These are phyloP conservation scores for Hirtodrosophila histrioides DNA, from an alignment of 2,888 invertebrate species.

Conservation along the genomic window DNA sequence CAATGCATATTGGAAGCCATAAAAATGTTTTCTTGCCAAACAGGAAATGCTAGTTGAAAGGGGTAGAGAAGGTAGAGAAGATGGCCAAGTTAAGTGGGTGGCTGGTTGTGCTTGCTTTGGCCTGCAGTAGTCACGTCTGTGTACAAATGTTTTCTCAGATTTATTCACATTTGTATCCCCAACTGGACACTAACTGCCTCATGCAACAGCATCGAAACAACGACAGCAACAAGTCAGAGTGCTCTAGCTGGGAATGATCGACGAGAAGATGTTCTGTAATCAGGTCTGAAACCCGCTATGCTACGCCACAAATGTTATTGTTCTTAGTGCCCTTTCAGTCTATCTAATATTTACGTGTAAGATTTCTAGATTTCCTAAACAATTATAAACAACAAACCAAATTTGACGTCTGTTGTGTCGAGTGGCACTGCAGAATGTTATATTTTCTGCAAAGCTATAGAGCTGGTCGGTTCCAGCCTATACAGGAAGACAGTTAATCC, in stretches of 20 bases:
- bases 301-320: neutral
- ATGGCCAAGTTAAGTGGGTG: conserved; percentile 25
- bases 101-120: neutral
- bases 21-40: conserved; percentile 62
- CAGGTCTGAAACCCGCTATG: neutral
- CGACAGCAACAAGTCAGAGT: conserved; percentile 8
- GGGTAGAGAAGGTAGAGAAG: conserved; percentile 4
- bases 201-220: conserved; percentile 16
- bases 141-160: conserved; percentile 38
- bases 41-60: conserved; percentile 64
- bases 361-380: too few relatives aligned
- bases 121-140: conserved; percentile 22
- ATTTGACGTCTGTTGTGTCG: too few relatives aligned
- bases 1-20: conserved; percentile 68
- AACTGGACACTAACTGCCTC: neutral
- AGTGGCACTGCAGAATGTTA: too few relatives aligned
- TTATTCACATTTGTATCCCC: conserved; percentile 16
- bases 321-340: too few relatives aligned
- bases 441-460: too few relatives aligned
- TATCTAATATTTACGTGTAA: too few relatives aligned
- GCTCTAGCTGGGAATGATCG: neutral
- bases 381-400: too few relatives aligned
- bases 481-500: too few relatives aligned
- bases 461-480: too few relatives aligned
- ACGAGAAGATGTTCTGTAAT: neutral